These are phyloP conservation scores for Neolamprologus sp. DNA, from an alignment of 2,113 vertebrate species.

Conservation along the genomic window DNA sequence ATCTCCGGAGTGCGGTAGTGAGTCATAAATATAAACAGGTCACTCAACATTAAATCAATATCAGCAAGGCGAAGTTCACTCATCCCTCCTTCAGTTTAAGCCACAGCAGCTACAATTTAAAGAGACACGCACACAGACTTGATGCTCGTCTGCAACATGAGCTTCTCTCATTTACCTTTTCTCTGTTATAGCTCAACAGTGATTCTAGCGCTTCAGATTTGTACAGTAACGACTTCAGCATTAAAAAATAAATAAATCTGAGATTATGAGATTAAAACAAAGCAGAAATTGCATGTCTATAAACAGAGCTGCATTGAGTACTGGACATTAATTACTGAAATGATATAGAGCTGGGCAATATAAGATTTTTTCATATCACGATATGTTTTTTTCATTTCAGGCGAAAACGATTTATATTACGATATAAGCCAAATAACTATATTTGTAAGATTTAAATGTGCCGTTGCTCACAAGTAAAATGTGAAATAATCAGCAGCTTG, in stretches of 20 bases:
- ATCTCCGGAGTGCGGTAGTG: neutral
- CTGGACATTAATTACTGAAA: neutral
- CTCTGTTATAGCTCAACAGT: neutral
- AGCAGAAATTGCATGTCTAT: neutral
- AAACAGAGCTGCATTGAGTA: neutral
- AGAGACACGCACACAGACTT: neutral
- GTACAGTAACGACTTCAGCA: neutral
- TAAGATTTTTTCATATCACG: too few species aligned
- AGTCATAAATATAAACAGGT: neutral
- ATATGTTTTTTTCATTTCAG: too few species aligned
- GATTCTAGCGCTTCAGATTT: neutral
- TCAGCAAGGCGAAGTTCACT: neutral
- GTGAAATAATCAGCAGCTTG: too few species aligned
- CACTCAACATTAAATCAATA: neutral
- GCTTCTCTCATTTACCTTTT: neutral
- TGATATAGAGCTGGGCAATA: neutral
- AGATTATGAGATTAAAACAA: neutral
- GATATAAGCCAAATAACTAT: too few species aligned
- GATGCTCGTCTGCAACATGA: neutral
- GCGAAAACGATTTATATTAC: fast-evolving
- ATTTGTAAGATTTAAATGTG: too few species aligned
- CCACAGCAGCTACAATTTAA: neutral
- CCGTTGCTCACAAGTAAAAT: too few species aligned
- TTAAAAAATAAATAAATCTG: neutral
- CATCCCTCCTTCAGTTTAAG: neutral